Percentiles rank a stretch among this genome's conserved stretches.
Conservation (phyloP, 2,888 invertebrate genomes). For the Nephrotoma guestfalica region DNA sequence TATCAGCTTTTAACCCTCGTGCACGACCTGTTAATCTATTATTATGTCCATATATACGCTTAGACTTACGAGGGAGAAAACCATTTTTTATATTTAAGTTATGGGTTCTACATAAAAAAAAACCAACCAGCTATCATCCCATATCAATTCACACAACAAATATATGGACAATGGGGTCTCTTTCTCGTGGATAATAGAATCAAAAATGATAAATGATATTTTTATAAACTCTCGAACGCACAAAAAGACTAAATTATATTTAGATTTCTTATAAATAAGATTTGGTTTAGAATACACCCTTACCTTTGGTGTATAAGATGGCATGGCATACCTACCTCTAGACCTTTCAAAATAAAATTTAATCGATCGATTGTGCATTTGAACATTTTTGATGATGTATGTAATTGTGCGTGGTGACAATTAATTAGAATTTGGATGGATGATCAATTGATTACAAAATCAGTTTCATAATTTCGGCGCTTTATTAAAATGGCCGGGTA, state of each 20-base stretch:
- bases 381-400: not conserved
- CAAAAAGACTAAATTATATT: not conserved
- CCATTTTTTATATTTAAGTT: not conserved
- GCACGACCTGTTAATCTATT: not conserved
- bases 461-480: not conserved
- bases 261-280: not conserved
- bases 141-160: conserved; percentile 3
- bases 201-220: conserved; percentile 3
- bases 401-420: not conserved
- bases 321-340: not conserved
- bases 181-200: not conserved
- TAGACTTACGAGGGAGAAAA: not conserved
- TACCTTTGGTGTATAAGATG: not conserved
- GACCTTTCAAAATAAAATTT: not conserved
- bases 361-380: not conserved
- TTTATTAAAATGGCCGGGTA: no score
- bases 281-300: not conserved
- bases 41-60: not conserved
- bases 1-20: conserved; percentile 5
- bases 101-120: not conserved
- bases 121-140: conserved; percentile 1
- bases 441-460: not conserved
- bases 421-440: not conserved
- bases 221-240: not conserved
- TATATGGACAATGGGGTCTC: not conserved